Base-by-base conservation (phyloP, 2,113 vertebrate species). In the Chascanopsetta lugubris region DNA sequence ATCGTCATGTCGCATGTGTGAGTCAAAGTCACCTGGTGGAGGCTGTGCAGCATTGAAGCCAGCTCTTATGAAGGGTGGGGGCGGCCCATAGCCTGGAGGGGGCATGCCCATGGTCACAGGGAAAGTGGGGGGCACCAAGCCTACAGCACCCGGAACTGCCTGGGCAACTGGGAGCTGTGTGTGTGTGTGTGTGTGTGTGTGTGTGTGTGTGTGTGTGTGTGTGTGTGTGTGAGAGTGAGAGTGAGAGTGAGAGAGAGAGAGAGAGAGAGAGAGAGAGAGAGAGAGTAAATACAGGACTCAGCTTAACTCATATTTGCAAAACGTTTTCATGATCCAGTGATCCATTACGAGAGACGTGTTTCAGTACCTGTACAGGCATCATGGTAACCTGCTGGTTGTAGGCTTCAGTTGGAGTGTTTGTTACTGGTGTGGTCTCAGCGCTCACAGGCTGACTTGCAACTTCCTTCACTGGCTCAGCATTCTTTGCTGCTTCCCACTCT, bases 401-500 rank as follows among this genome's bases (percentile, higher is more conserved):
- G 32, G 91, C 90, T 80, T 99, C 96, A 1, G 93, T 86, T 74
- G 95, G 95, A 0, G 94, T 89, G 30, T 92, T 96, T 17, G 91
- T 91, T 57, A 85, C 87, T 0, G 92, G 84, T 34, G 87, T 90
- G 61, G 94, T 91, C 61, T 96, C 96, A 20, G 80, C 57, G 18
- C 88, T 83, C 69, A 87, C 60, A 92, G 67, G 91, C 79, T 36
- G 95, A 82, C 77, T 96, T 8, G 64, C 2, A 48, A 91, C 84
- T 66, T 90, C 96, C 84, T 94, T 98, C 34, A 90, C 82, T 13
- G 93, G 77, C 79, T 98, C 97, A 18, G 93, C 82, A 47, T 83
- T 96, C 85, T 94, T 96, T 70, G 93, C 91, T 12, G 95, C 93
- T 84, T 98, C 96, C 97, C 97, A 99, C 62, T 99, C 97, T 99